phyloP scores from a whole-genome alignment of 2,888 invertebrate species.

The Drosophila anomalipes region DNA sequence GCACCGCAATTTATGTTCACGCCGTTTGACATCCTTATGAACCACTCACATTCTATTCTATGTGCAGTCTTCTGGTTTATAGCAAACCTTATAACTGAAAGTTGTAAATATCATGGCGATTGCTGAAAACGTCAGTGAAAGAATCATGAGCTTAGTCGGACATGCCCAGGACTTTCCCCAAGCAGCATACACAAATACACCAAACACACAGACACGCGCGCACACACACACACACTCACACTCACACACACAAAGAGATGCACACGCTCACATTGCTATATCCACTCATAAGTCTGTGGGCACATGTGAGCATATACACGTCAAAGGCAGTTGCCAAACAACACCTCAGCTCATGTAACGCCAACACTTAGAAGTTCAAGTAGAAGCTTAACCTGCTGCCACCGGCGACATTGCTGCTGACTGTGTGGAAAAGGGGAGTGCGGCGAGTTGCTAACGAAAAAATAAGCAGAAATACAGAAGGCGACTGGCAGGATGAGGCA shows the following conservation, averaged over 20 bases:
- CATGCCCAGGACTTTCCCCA: constrained; percentile 10
- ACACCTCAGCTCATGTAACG: constrained; percentile 71
- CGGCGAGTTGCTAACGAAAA: neutral
- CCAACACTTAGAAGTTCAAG: constrained; percentile 84
- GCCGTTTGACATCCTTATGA: constrained; percentile 35
- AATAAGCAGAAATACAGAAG: neutral
- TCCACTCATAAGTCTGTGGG: constrained; percentile 45
- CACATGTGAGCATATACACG: constrained; percentile 60
- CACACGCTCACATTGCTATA: neutral
- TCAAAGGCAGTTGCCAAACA: constrained; percentile 75
- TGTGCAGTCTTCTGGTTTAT: constrained; percentile 40
- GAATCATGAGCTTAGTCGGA: constrained; percentile 33
- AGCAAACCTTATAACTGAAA: constrained; percentile 61
- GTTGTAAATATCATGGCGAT: constrained; percentile 52
- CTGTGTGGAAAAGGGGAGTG: constrained; percentile 25
- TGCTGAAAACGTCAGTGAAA: constrained; percentile 41
- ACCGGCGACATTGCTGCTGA: constrained; percentile 71
- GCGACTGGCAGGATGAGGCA: constrained; percentile 1
- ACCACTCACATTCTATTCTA: constrained; percentile 35
- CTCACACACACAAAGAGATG: neutral
- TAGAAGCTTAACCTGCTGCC: constrained; percentile 83
- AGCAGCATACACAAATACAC: constrained; percentile 26
- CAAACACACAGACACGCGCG: constrained; percentile 14
- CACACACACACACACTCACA: neutral
- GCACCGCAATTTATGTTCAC: constrained; percentile 43